Conservation (phyloP, 2,888 invertebrate species). For the Eristalinus aeneus region DNA sequence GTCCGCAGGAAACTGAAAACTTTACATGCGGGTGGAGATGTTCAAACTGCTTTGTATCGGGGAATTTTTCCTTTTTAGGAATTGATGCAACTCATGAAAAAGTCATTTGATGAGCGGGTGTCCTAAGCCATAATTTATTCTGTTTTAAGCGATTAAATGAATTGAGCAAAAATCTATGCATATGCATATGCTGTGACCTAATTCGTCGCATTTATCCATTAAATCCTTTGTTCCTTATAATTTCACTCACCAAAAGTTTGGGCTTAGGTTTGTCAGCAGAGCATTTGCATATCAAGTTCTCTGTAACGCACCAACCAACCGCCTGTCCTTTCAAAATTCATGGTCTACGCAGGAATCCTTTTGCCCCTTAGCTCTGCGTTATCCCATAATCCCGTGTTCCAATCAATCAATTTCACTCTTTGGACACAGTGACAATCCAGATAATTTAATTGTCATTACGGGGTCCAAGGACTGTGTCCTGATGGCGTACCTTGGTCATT, state of each 20-base stretch:
- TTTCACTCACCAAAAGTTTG: too few species aligned
- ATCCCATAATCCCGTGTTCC: slow-evolving; percentile 47
- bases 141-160: too few species aligned
- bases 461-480: slow-evolving; percentile 14
- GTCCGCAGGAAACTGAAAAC: not conserved
- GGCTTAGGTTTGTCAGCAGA: not conserved
- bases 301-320: not conserved
- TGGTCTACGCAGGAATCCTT: not conserved
- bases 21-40: not conserved
- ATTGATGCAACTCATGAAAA: too few species aligned
- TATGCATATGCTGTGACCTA: too few species aligned
- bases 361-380: not conserved
- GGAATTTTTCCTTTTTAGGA: too few species aligned
- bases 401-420: slow-evolving; percentile 58
- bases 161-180: too few species aligned
- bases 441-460: slow-evolving; percentile 67
- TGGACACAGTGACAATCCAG: slow-evolving; percentile 51
- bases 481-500: slow-evolving; percentile 30
- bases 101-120: too few species aligned
- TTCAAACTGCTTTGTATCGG: not conserved
- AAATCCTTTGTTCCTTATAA: too few species aligned
- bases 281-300: not conserved
- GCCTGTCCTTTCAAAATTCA: not conserved
- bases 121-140: too few species aligned
- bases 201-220: too few species aligned